A percentile compares a stretch with the other conserved stretches of the same genome.
These are phyloP conservation scores for Drosophila leonis DNA, from an alignment of 2,888 invertebrate species.

Conservation along the genomic window DNA sequence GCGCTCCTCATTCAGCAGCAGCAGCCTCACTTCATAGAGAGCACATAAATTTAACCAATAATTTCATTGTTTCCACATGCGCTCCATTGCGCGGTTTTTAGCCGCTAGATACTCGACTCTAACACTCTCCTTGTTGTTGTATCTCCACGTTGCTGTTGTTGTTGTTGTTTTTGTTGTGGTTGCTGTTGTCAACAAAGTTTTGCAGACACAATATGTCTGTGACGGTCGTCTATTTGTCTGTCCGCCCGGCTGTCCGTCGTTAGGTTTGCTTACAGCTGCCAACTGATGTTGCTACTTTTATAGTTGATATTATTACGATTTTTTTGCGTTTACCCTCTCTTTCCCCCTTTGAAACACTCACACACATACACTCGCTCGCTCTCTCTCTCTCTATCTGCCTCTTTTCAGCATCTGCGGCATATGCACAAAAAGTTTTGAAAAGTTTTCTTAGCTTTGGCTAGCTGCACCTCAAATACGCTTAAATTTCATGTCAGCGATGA, in stretches of 20 bases:
- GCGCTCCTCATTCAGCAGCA: neutral
- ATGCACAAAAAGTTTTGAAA: constrained; percentile 43
- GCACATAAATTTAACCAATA: constrained; percentile 72
- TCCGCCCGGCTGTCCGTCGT: constrained; percentile 28
- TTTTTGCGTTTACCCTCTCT: constrained; percentile 32
- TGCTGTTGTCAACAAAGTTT: constrained; percentile 73
- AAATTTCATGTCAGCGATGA: neutral
- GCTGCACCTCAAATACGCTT: constrained; percentile 13
- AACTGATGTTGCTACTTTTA: constrained; percentile 79
- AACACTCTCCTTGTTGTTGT: constrained; percentile 55
- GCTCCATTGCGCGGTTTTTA: constrained; percentile 71
- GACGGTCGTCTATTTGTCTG: constrained; percentile 51
- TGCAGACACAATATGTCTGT: constrained; percentile 74
- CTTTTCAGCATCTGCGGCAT: constrained; percentile 49
- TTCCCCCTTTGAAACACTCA: neutral
- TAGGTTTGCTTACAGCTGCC: constrained; percentile 69
- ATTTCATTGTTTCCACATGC: constrained; percentile 74
- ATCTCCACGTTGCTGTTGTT: constrained; percentile 1
- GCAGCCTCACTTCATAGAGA: constrained; percentile 42
- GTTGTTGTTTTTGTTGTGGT: constrained; percentile 29
- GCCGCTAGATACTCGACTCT: constrained; percentile 31
- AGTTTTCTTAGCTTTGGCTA: neutral
- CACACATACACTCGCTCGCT: neutral
- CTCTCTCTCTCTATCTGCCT: constrained; percentile 22
- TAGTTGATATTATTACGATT: constrained; percentile 77